Percentiles rank a stretch among this genome's conserved stretches.
These are phyloP conservation scores for Semaprochilodus insignis DNA, from an alignment of 2,797 vertebrate species.

Conservation along the genomic window DNA sequence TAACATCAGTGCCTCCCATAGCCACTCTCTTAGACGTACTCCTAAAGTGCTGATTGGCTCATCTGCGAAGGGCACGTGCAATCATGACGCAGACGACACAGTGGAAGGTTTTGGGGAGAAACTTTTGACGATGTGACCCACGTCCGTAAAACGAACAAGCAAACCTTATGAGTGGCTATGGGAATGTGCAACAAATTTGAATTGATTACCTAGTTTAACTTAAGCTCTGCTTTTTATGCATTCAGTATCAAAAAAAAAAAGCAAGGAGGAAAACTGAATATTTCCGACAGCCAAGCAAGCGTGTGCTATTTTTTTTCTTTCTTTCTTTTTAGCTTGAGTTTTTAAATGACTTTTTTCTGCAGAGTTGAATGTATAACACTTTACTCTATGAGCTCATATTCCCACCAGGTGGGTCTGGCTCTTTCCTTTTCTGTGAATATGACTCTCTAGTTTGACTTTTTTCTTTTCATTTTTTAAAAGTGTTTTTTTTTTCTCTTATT, in stretches of 20 bases:
- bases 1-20: conserved; percentile 44
- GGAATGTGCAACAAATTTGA: conserved; percentile 73
- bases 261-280: conserved; percentile 47
- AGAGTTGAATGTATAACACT: conserved; percentile 74
- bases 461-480: conserved; percentile 45
- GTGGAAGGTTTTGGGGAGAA: conserved; percentile 58
- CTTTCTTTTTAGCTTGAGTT: conserved; percentile 54
- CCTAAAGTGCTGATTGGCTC: conserved; percentile 81
- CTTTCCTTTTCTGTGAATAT: conserved; percentile 36
- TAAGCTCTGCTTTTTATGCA: conserved; percentile 68
- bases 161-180: conserved; percentile 69
- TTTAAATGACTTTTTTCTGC: conserved; percentile 71
- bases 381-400: conserved; percentile 71
- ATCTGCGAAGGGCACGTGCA: conserved; percentile 65
- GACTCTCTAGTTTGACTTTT: conserved; percentile 3
- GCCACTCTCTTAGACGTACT: conserved; percentile 44
- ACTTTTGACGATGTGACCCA: conserved; percentile 55
- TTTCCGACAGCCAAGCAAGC: conserved; percentile 82
- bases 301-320: conserved; percentile 74
- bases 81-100: conserved; percentile 68
- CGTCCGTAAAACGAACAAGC: conserved; percentile 67
- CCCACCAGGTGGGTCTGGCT: conserved; percentile 40
- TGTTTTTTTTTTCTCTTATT: conserved; percentile 55
- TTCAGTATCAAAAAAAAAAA: conserved; percentile 67
- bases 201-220: conserved; percentile 66